Evolutionary conservation across 1,140 invertebrate genomes (phyloP).

Genomic region (Orius insidiosus): DNA sequence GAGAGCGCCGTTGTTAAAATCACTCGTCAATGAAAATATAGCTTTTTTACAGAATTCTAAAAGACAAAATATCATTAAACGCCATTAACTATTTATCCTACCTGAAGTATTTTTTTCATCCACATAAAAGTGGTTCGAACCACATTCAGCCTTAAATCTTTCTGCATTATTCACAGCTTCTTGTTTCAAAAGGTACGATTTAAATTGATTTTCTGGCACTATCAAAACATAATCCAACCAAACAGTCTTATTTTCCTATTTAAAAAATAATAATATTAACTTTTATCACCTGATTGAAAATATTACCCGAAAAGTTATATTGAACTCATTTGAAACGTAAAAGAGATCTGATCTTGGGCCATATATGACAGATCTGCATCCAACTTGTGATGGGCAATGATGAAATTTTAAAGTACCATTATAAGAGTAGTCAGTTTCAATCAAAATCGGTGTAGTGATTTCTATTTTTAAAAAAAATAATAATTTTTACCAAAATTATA

Average conservation of each 20-base stretch:
- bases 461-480: too few species aligned
- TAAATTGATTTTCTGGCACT: conserved; percentile 58
- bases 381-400: conserved; percentile 78
- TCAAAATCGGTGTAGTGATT: conserved; percentile 38
- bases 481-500: too few species aligned
- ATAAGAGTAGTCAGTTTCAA: conserved; percentile 71
- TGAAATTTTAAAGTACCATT: conserved; percentile 53
- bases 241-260: conserved; percentile 32
- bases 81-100: conserved; percentile 18
- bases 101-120: conserved; percentile 40
- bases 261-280: not conserved
- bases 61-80: conserved; percentile 6
- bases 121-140: conserved; percentile 68
- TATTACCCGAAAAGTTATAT: conserved; percentile 36
- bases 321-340: conserved; percentile 51
- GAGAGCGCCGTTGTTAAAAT: conserved; percentile 85
- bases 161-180: conserved; percentile 73
- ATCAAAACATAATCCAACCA: conserved; percentile 76
- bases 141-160: conserved; percentile 79
- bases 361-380: conserved; percentile 66
- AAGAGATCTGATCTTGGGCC: conserved; percentile 50
- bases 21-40: conserved; percentile 82
- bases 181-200: conserved; percentile 49
- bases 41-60: conserved; percentile 72
- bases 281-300: not conserved